phyloP scores from a whole-genome alignment of 53 echinoderm and acorn worm genomes.

The Apostichopus leukothele region DNA sequence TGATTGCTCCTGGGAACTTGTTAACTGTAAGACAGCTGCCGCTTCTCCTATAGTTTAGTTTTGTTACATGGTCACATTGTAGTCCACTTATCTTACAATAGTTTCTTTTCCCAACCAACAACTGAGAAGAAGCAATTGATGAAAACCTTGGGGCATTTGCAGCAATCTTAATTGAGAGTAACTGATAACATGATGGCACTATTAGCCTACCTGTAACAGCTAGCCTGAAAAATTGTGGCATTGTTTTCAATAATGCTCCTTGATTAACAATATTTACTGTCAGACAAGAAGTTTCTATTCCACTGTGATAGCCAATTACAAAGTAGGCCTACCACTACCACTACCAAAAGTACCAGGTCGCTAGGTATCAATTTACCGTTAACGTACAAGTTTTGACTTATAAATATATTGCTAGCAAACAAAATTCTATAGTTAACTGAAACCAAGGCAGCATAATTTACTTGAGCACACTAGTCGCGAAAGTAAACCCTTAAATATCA shows the following conservation, averaged over 20 bases:
- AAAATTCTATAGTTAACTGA: no score
- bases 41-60: not conserved
- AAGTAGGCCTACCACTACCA: no score
- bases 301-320: no score
- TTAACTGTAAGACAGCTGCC: not conserved
- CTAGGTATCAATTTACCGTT: no score
- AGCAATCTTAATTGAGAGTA: not conserved
- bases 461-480: no score
- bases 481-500: no score
- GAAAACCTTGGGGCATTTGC: not conserved
- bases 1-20: not conserved
- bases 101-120: not conserved
- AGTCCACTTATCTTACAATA: not conserved
- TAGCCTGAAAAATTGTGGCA: not conserved
- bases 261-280: no score
- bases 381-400: no score
- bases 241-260: not conserved
- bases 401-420: no score
- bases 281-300: no score
- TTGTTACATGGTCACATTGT: not conserved
- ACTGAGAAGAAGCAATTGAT: not conserved
- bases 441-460: no score
- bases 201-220: not conserved
- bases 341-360: no score
- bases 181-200: not conserved